phyloP scores from a whole-genome alignment of 2,797 vertebrate species.

The Pipistrellus nathusii region DNA sequence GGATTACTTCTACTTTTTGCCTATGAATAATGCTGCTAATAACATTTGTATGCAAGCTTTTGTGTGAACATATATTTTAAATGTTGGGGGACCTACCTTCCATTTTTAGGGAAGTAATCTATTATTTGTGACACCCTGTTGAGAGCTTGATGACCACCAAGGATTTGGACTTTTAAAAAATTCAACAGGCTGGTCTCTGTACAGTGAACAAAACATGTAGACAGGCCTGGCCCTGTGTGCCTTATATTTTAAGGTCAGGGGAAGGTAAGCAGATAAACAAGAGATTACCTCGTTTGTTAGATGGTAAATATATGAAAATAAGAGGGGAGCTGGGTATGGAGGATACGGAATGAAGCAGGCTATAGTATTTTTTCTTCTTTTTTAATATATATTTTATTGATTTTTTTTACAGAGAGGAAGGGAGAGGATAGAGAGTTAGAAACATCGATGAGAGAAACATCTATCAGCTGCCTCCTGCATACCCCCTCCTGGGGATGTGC shows the following conservation, averaged over 20 bases:
- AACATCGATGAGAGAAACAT: no score
- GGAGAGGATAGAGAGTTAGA: no score
- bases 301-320: background rate
- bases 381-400: no score
- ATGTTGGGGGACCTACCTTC: background rate
- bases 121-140: background rate
- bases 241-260: background rate
- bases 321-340: background rate
- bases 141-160: conserved; percentile 19
- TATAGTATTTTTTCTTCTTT: no score
- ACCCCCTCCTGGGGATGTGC: no score
- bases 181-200: background rate
- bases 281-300: background rate
- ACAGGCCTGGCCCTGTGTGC: background rate
- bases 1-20: background rate
- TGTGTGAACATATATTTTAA: background rate
- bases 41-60: background rate
- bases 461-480: no score
- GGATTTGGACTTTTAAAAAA: background rate
- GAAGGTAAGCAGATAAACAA: background rate
- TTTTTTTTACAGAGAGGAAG: no score
- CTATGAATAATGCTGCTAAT: background rate
- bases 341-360: background rate
- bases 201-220: background rate
- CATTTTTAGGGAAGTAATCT: background rate